Evolutionary conservation across 2,113 vertebrate genomes (phyloP).

Genomic region (Hymenochirus boettgeri): DNA sequence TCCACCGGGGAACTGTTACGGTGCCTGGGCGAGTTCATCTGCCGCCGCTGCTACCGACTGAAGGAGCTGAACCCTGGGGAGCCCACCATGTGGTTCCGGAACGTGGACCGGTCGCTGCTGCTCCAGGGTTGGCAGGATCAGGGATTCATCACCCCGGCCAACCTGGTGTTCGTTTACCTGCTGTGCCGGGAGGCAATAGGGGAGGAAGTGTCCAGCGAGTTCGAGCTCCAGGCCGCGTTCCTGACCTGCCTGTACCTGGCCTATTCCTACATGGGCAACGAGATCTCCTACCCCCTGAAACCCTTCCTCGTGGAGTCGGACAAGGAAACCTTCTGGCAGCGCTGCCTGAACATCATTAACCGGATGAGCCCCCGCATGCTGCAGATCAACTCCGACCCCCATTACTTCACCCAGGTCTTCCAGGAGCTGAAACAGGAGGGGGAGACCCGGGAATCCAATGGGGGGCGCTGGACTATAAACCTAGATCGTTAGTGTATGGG

Average conservation of each 20-base stretch:
- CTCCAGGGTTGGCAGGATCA: constrained; percentile 97
- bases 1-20: constrained; percentile 93
- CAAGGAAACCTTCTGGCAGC: constrained; percentile 93
- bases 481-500: constrained; percentile 74
- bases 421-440: constrained; percentile 94
- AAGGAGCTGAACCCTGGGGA: constrained; percentile 84
- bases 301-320: constrained; percentile 89
- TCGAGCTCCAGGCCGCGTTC: constrained; percentile 86
- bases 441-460: constrained; percentile 65
- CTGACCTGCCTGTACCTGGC: constrained; percentile 96
- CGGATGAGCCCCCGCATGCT: constrained; percentile 93
- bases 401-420: constrained; percentile 95
- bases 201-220: constrained; percentile 68
- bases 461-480: constrained; percentile 73
- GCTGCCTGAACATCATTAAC: constrained; percentile 84
- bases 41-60: constrained; percentile 85
- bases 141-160: constrained; percentile 93
- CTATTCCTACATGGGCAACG: constrained; percentile 97
- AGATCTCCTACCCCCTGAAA: constrained; percentile 97
- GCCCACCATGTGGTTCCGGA: constrained; percentile 92
- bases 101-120: constrained; percentile 89
- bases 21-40: constrained; percentile 89
- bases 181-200: constrained; percentile 82
- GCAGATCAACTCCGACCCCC: constrained; percentile 89
- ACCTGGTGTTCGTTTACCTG: constrained; percentile 94